phyloP scores from a whole-genome alignment of 2,888 invertebrate species.

The Lobophora halterata region DNA sequence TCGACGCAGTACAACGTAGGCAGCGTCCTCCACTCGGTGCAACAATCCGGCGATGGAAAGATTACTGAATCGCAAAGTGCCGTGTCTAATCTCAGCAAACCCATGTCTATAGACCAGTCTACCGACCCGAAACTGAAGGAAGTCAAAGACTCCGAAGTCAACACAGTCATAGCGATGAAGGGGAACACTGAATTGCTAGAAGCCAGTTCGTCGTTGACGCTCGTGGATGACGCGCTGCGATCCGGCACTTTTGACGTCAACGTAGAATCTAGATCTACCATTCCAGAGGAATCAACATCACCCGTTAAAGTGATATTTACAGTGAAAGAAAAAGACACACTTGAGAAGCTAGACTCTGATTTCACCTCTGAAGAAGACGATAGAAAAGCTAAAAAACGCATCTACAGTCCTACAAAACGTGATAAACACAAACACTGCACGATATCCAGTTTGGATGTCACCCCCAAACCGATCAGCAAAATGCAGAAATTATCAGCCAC shows the following conservation, averaged over 20 bases:
- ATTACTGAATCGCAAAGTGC: slow-evolving; percentile 25
- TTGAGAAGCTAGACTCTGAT: slow-evolving; percentile 34
- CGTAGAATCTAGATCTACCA: neutral
- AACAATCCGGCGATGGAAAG: slow-evolving; percentile 30
- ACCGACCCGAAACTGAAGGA: slow-evolving; percentile 32
- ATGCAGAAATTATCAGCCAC: slow-evolving; percentile 52
- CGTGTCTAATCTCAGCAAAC: slow-evolving; percentile 33
- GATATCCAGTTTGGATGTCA: slow-evolving; percentile 37
- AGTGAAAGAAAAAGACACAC: slow-evolving; percentile 23
- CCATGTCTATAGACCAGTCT: slow-evolving; percentile 39
- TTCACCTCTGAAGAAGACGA: slow-evolving; percentile 31
- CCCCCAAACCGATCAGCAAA: slow-evolving; percentile 58
- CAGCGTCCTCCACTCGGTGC: slow-evolving; percentile 11
- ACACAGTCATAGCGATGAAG: slow-evolving; percentile 64
- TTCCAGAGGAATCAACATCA: slow-evolving; percentile 17
- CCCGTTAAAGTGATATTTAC: slow-evolving; percentile 43
- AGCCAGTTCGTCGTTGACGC: slow-evolving; percentile 54
- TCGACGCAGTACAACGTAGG: slow-evolving; percentile 25
- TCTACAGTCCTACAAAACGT: slow-evolving; percentile 41
- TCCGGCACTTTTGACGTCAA: slow-evolving; percentile 18
- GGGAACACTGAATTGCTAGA: slow-evolving; percentile 53
- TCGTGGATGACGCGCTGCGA: slow-evolving; percentile 53
- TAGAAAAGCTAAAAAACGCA: slow-evolving; percentile 49
- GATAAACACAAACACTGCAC: slow-evolving; percentile 28
- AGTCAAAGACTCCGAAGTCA: slow-evolving; percentile 48